phyloP scores from a whole-genome alignment of 1,140 invertebrate genomes.

The Archegozetes longisetosus region DNA sequence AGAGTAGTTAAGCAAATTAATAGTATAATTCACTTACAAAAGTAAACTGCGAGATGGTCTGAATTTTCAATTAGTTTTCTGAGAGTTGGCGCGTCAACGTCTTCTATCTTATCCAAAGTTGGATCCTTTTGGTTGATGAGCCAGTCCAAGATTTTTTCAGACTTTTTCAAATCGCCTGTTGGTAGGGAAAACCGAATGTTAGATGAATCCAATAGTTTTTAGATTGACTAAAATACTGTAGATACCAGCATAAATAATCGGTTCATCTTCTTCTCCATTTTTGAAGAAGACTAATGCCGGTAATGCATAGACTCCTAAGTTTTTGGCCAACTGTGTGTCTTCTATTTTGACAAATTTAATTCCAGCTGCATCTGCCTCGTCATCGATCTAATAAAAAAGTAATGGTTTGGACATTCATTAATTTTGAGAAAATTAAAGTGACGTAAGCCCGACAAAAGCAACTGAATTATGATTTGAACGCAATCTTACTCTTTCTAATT shows the following conservation, averaged over 20 bases:
- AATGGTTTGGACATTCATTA: too few species aligned
- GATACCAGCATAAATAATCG: slow-evolving; percentile 80
- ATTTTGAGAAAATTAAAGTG: too few species aligned
- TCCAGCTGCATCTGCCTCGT: slow-evolving; percentile 32
- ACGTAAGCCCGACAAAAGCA: too few species aligned
- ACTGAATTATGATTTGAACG: too few species aligned
- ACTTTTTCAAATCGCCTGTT: slow-evolving; percentile 25
- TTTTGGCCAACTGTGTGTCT: slow-evolving; percentile 67
- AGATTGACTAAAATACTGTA: neutral
- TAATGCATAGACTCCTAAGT: slow-evolving; percentile 34
- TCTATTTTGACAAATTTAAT: slow-evolving; percentile 89
- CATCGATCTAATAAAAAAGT: slow-evolving; percentile 27
- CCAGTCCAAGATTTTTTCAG: slow-evolving; percentile 26
- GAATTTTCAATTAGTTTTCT: slow-evolving; percentile 19
- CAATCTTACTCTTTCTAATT: slow-evolving; percentile 39
- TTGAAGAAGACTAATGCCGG: slow-evolving; percentile 38
- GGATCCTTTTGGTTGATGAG: slow-evolving; percentile 30
- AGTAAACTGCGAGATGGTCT: slow-evolving; percentile 23
- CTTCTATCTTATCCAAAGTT: slow-evolving; percentile 29
- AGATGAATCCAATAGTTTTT: neutral
- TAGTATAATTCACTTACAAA: slow-evolving; percentile 19
- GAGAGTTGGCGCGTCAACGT: slow-evolving; percentile 26
- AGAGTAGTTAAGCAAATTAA: too few species aligned
- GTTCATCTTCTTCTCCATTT: slow-evolving; percentile 38
- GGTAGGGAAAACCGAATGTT: neutral